These are phyloP conservation scores for Rousettus madagascariensis DNA, from an alignment of 2,797 vertebrate species.

Conservation along the genomic window DNA sequence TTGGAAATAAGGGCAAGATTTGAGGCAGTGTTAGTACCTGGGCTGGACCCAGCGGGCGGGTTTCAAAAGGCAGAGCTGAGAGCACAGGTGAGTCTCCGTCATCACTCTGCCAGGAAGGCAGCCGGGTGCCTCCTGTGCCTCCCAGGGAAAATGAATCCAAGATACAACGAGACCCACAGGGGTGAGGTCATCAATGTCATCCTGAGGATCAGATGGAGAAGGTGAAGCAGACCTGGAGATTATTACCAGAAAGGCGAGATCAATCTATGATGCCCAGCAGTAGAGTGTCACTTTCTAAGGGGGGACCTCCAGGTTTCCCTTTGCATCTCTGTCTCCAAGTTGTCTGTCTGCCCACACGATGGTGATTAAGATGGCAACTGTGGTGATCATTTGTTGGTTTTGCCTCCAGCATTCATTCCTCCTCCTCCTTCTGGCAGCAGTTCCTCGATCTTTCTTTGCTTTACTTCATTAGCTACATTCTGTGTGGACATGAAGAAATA, in stretches of 20 bases:
- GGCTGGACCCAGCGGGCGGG: neutral
- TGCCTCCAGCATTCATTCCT: neutral
- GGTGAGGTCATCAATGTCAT: neutral
- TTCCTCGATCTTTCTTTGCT: neutral
- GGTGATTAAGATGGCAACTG: neutral
- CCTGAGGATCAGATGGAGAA: neutral
- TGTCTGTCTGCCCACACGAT: neutral
- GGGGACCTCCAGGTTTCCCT: neutral
- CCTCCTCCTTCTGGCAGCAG: neutral
- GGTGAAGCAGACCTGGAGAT: neutral
- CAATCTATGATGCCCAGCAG: neutral
- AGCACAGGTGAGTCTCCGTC: neutral
- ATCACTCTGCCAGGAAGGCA: neutral
- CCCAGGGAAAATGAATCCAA: neutral
- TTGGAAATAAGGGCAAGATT: neutral
- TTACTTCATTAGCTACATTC: neutral
- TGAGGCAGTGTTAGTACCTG: neutral
- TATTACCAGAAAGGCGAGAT: neutral
- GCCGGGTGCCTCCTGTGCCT: neutral
- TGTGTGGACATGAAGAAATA: neutral
- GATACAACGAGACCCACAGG: neutral
- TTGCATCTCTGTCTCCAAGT: neutral
- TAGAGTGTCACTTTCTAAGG: neutral
- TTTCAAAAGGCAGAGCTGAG: neutral
- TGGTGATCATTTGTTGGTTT: neutral